Evolutionary conservation across 2,888 invertebrate species (phyloP).

Genomic region (Adineta ricciae): DNA sequence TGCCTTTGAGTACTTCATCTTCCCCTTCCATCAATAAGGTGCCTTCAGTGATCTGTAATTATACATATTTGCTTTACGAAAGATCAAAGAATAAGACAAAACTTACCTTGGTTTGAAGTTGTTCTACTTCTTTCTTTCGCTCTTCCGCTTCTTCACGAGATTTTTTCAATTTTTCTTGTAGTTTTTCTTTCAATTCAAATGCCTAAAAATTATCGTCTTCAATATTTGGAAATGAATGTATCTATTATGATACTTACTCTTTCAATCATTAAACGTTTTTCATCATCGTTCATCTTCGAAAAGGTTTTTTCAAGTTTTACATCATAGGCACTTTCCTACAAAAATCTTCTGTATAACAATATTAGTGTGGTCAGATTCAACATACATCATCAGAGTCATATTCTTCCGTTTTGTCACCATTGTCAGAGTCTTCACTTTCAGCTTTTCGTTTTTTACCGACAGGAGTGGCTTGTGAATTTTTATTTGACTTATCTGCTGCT

Average conservation of each 20-base stretch:
- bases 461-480: background rate
- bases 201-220: constrained; percentile 28
- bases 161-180: constrained; percentile 39
- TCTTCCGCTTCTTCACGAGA: constrained; percentile 40
- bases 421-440: constrained; percentile 33
- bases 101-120: constrained; percentile 39
- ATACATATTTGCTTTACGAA: background rate
- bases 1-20: constrained; percentile 40
- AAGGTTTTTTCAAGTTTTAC: constrained; percentile 41
- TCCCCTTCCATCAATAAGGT: constrained; percentile 41
- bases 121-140: constrained; percentile 39
- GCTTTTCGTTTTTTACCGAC: constrained; percentile 13
- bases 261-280: constrained; percentile 41
- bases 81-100: background rate
- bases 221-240: too few species aligned
- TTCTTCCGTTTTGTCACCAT: constrained; percentile 39
- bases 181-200: constrained; percentile 39
- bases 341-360: constrained; percentile 35
- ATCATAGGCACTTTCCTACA: constrained; percentile 35
- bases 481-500: background rate
- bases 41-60: constrained; percentile 37
- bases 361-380: constrained; percentile 35
- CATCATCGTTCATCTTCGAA: constrained; percentile 40
- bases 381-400: constrained; percentile 39
- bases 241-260: constrained; percentile 35